Percentiles rank a stretch among this genome's conserved stretches.
Conservation (phyloP, 2,113 vertebrate species). For the Phoenicopterus ruber region DNA sequence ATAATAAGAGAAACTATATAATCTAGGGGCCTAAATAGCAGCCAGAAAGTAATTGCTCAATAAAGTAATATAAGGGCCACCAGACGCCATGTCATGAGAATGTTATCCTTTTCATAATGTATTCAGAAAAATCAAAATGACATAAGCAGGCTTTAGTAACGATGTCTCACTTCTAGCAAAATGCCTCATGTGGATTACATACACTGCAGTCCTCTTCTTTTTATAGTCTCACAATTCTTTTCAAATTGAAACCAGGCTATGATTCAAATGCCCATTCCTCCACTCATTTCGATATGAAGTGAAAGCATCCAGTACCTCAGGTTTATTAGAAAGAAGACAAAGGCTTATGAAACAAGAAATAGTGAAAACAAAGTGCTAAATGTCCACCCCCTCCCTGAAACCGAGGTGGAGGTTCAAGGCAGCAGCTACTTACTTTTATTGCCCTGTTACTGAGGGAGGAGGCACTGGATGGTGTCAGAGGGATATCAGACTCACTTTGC, state of each 20-base stretch:
- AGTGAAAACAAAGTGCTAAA: background rate
- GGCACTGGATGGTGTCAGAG: accelerated
- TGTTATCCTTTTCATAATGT: background rate
- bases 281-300: background rate
- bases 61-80: conserved; percentile 9
- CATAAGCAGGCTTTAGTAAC: background rate
- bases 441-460: background rate
- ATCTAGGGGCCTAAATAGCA: background rate
- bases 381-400: background rate
- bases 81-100: conserved; percentile 6
- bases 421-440: background rate
- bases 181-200: background rate
- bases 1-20: background rate
- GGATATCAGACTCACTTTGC: background rate
- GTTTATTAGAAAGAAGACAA: background rate
- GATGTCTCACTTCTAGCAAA: background rate
- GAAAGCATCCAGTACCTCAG: background rate
- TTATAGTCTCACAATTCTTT: conserved; percentile 2
- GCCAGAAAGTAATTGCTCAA: background rate
- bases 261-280: background rate
- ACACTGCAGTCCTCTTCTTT: background rate
- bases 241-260: background rate
- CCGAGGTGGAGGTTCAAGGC: background rate
- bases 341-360: background rate
- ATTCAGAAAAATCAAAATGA: conserved; percentile 29